These are phyloP conservation scores for Antechinus stuartii DNA, from an alignment of 2,113 vertebrate species.

Conservation along the genomic window DNA sequence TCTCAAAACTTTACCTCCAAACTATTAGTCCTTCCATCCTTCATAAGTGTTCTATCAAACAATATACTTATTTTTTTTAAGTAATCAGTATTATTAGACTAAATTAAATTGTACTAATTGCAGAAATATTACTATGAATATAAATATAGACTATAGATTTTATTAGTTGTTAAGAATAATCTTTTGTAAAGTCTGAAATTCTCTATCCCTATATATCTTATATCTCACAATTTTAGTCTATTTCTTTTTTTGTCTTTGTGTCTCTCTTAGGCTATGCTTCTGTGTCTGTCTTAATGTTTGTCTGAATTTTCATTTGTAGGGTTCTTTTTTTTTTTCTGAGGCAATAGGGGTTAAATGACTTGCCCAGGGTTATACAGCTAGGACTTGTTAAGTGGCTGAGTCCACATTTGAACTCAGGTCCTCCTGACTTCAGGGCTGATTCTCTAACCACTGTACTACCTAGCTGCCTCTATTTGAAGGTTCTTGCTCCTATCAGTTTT, in stretches of 20 bases:
- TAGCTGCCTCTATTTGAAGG: too few relatives aligned
- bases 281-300: too few relatives aligned
- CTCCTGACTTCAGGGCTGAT: too few relatives aligned
- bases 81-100: background rate
- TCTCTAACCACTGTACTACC: too few relatives aligned
- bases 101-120: background rate
- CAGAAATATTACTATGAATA: background rate
- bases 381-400: too few relatives aligned
- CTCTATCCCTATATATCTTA: fast-evolving
- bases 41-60: background rate
- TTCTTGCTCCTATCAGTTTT: background rate
- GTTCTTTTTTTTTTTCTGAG: too few relatives aligned
- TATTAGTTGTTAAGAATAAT: background rate
- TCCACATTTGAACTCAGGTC: too few relatives aligned
- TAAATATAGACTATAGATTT: background rate
- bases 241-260: fast-evolving
- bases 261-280: background rate
- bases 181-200: too few relatives aligned
- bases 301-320: too few relatives aligned
- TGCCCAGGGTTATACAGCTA: too few relatives aligned
- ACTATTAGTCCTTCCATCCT: background rate
- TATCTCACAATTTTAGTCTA: too few relatives aligned
- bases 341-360: too few relatives aligned
- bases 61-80: background rate
- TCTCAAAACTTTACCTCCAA: background rate